Evolutionary conservation across 2,797 vertebrate species (phyloP), one percentile per base, ranked within the genome.

Genomic region (Gambelia wislizenii): DNA sequence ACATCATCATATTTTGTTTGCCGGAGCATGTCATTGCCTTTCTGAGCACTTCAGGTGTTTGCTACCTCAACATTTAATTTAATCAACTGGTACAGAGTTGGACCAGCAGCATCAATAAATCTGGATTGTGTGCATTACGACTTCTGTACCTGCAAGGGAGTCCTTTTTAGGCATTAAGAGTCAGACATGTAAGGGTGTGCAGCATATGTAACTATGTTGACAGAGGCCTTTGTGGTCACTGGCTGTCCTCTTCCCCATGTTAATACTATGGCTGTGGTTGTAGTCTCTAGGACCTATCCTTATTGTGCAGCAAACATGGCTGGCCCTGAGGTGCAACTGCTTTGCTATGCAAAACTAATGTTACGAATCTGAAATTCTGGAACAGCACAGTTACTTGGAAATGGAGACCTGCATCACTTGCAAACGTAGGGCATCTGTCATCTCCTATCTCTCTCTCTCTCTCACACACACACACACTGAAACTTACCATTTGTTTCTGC

Each of bases 51-150:
- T 97, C 96, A 96, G 96, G 96, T 54, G 39, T 97, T 97, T 83
- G 96, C 97, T 97, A 97, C 97, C 97, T 97, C 97, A 96, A 96
- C 95, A 94, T 95, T 96, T 95, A 93, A 93, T 96, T 96, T 95
- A 94, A 95, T 93, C 90, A 6, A 49, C 92, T 94, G 91, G 92
- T 89, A 79, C 85, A 93, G 91, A 93, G 87, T 89, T 18, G 78
- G 47, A 79, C 92, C 89, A 87, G 93, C 93, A 92, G 86, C 77
- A 90, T 93, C 8, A 2, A 36, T 36, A 47, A 22, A 12, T 94
- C 90, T 91, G 4, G 0, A 0, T 92, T 89, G 89, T 93, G 92
- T 72, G 36, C 95, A 91, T 93, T 84, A 91, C 91, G 89, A 84
- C 91, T 64, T 89, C 91, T 0, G 0, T 0, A 33, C 49, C 89